phyloP scores from a whole-genome alignment of 2,113 vertebrate genomes.

The Alethe castanea region DNA sequence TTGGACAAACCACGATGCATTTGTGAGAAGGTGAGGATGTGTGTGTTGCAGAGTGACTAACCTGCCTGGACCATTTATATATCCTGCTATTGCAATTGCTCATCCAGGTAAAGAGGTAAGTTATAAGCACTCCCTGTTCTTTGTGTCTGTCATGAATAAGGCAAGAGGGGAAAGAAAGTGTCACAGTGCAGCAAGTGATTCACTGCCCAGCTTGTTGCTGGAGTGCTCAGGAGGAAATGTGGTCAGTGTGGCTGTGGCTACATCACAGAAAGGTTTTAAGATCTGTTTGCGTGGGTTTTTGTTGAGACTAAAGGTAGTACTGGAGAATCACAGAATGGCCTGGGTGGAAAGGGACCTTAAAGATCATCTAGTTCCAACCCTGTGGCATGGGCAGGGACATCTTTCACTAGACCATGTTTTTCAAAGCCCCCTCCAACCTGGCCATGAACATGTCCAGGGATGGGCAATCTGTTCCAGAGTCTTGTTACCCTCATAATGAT shows the following conservation, averaged over 20 bases:
- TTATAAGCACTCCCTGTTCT: neutral
- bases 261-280: neutral
- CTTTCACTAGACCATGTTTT: neutral
- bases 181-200: neutral
- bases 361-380: neutral
- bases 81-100: neutral
- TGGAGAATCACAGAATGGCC: neutral
- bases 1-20: neutral
- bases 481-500: neutral
- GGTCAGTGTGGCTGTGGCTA: neutral
- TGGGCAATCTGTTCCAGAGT: neutral
- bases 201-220: neutral
- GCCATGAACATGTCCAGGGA: neutral
- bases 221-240: neutral
- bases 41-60: neutral
- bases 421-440: neutral
- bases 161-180: neutral
- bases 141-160: accelerated
- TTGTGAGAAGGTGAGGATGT: neutral
- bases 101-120: neutral
- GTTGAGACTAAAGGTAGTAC: neutral
- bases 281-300: neutral
- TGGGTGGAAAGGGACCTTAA: neutral
- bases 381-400: neutral
- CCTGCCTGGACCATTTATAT: accelerated